Base-by-base conservation (phyloP, 1,140 invertebrate species). In the Papilio polyxenes region DNA sequence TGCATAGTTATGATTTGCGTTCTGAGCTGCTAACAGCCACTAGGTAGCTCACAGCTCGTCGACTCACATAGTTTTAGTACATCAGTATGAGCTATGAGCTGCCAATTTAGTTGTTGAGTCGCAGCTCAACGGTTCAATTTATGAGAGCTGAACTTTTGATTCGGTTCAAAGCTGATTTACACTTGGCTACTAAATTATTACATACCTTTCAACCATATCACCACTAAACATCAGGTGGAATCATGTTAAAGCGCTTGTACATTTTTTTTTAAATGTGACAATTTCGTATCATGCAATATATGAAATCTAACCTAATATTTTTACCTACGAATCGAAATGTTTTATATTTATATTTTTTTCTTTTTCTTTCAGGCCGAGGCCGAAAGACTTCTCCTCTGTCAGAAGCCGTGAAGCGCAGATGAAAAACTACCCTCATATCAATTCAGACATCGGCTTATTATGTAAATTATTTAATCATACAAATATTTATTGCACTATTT, bases 311-410 rank as follows among this genome's bases (percentile, higher is more conserved):
- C 0, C 0, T 80, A 72, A 62, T 62, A 11, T 23, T 74, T 83
- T 75, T 44, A 75, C 6, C 53, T 17, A 40, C 20, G 3, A 49
- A 40, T 23, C 31, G 11, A 49, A n/a, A 44, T 31, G 51, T 10
- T 69, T 20, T 69, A 48, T 80, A n/a, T n/a, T 44, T 44, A 31
- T 31, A 44, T 15, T n/a, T 59, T 59, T 82, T 17, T 75, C 62
- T 84, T 59, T 84, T 83, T 75, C 81, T 91, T 88, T 37, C 92
- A 93, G 92, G 87, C 87, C 80, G 92, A 92, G 86, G 92, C 92
- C 23, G 90, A 92, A 81, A 88, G 86, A 89, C 79, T 93, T 8
- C 83, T 93, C 8, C 79, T 92, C 37, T 93, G 92, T 81, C 91
- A 92, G 82, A 93, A 93, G 53, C 84, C 89, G 74, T 92, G 83